Base-by-base conservation (phyloP, 2,797 vertebrate genomes). In the Allobates femoralis region DNA sequence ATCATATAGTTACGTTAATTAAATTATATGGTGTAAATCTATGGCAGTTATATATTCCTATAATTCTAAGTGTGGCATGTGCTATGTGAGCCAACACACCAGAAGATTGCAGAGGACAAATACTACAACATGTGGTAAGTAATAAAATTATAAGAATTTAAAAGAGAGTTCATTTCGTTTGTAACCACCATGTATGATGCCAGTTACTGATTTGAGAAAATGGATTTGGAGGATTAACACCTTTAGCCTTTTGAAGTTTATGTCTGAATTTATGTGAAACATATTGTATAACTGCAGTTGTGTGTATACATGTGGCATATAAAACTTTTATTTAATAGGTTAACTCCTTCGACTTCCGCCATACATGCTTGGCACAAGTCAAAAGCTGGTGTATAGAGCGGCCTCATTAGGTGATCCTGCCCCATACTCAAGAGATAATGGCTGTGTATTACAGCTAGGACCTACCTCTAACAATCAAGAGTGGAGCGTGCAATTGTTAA, bases 1-100 rank as follows among this genome's bases (percentile, higher is more conserved):
- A 69, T 34, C 3, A 19, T 71, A 34, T 55, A n/a, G n/a, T 34
- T 3, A 37, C 41, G 21, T 73, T 37, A 21, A 74, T 74, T 23
- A 69, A 23, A 46, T 74, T 83, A 58, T 21, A 58, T 55, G 34
- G 81, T 83, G 67, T 74, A 58, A 83, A 83, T 83, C 81, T 83
- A 53, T 34, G 80, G 30, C 80, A 26, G 66, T 73, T n/a, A 55
- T 55, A 55, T 71, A 23, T 23, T 56, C 26, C n/a, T 18, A 58
- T 73, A 73, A 73, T 74, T 73, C n/a, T n/a, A 74, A 58, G 81
- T 74, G 81, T 46, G 81, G 67, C 53, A 83, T 83, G 67, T 37
- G 71, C 30, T 28, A 58, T 46, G 3, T 19, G 32, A 83, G 67
- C 66, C 81, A 83, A 19, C 14, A 60, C 81, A 83, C 67, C 81